Evolutionary conservation across 2,113 vertebrate genomes (phyloP).

Genomic region (Anseranas semipalmata): DNA sequence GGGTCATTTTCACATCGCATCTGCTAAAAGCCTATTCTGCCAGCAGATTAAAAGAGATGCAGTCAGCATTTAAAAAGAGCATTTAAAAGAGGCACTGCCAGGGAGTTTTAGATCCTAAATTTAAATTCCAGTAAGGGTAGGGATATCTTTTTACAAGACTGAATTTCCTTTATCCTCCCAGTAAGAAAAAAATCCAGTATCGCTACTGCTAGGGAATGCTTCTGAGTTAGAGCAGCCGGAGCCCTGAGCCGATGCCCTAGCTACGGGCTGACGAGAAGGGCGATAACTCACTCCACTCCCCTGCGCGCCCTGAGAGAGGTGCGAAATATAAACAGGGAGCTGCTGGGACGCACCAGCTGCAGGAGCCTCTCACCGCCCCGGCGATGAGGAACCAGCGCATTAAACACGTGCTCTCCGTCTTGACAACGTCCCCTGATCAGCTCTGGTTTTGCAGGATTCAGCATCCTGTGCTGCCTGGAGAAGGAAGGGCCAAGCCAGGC

Average conservation of each 20-base stretch:
- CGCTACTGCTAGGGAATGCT: not conserved
- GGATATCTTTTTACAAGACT: not conserved
- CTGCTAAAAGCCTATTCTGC: slow-evolving; percentile 22
- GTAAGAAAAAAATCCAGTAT: not conserved
- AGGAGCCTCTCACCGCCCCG: not conserved
- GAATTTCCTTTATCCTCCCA: not conserved
- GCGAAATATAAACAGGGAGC: no score
- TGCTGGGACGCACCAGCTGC: not conserved
- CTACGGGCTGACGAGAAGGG: not conserved
- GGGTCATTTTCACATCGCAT: not conserved
- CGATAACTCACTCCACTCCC: fast-evolving
- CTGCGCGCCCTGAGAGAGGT: not conserved
- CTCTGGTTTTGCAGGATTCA: not conserved
- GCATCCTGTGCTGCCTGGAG: fast-evolving
- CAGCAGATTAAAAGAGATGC: not conserved
- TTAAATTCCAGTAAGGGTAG: not conserved
- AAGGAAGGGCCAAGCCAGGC: not conserved
- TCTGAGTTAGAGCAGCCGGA: not conserved
- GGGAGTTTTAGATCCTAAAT: not conserved
- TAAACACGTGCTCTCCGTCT: not conserved
- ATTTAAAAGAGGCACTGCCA: not conserved
- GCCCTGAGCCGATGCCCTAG: not conserved
- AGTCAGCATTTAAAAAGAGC: slow-evolving; percentile 13
- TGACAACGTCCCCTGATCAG: not conserved
- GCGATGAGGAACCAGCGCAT: not conserved